Conservation (phyloP, 2,113 vertebrate species). For the Nansenia antarctica region DNA sequence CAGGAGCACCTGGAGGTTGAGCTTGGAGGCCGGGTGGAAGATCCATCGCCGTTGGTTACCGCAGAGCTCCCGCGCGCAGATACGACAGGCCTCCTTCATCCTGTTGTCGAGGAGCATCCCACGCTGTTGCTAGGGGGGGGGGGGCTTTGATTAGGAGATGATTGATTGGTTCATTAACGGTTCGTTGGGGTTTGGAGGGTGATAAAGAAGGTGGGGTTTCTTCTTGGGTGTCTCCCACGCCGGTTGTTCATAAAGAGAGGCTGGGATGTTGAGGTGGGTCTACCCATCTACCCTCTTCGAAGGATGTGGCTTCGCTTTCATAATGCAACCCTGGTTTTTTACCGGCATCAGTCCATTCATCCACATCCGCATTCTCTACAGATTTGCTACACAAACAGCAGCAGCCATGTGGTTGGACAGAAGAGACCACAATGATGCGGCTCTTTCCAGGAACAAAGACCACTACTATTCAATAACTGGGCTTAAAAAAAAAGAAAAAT, state of each 20-base stretch:
- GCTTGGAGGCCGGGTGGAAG: slow-evolving; percentile 89
- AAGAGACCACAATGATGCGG: no score
- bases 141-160: neutral
- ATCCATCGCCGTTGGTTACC: slow-evolving; percentile 98
- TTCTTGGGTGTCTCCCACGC: no score
- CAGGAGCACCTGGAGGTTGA: slow-evolving; percentile 92
- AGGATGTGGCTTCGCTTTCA: no score
- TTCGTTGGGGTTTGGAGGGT: neutral
- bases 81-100: slow-evolving; percentile 91
- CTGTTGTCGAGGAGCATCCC: slow-evolving; percentile 71
- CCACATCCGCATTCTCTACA: neutral
- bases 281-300: no score
- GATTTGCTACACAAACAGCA: neutral
- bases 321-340: no score
- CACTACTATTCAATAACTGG: neutral
- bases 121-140: neutral
- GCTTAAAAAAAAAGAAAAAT: no score
- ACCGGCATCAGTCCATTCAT: neutral
- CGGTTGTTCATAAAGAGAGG: no score
- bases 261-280: no score
- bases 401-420: neutral
- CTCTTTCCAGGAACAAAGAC: no score
- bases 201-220: no score
- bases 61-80: slow-evolving; percentile 92
- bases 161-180: no score